Evolutionary conservation across 2,797 vertebrate species (phyloP).

Genomic region (Dendrocincla fuliginosa): DNA sequence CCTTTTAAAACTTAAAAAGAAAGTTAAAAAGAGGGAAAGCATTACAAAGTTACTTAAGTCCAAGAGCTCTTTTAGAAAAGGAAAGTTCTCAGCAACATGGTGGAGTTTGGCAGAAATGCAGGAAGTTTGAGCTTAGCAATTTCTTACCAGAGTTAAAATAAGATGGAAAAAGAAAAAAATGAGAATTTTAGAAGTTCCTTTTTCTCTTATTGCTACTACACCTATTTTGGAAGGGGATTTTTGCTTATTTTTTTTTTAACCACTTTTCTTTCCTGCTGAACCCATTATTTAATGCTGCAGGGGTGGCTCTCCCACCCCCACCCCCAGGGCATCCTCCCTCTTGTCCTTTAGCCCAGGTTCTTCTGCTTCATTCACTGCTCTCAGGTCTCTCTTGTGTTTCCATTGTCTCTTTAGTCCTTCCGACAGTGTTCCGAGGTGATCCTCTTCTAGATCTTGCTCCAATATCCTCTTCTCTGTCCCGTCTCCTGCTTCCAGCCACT

Average conservation of each 20-base stretch:
- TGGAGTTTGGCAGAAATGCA: not conserved
- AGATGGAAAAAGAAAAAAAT: not conserved
- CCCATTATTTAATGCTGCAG: not conserved
- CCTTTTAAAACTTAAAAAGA: not conserved
- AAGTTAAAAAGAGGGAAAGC: not conserved
- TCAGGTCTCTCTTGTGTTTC: not conserved
- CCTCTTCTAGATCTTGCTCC: not conserved
- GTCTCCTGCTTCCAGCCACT: not conserved
- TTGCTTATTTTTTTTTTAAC: rapidly evolving
- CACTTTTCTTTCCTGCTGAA: not conserved
- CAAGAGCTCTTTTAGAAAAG: too few species aligned
- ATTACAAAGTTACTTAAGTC: not conserved
- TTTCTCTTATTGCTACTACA: not conserved
- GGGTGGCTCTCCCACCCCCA: not conserved
- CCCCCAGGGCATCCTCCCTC: not conserved
- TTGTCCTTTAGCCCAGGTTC: not conserved
- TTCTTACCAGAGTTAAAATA: not conserved
- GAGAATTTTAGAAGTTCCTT: not conserved
- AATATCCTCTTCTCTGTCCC: not conserved
- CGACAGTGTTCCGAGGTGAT: not conserved
- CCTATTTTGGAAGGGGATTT: rapidly evolving
- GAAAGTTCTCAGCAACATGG: not conserved
- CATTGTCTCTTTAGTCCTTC: not conserved
- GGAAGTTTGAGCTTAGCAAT: not conserved
- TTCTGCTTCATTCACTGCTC: not conserved